Evolutionary conservation across 2,888 invertebrate species (phyloP), one percentile per base, ranked within the genome.

Genomic region (Tetramorium bicarinatum): DNA sequence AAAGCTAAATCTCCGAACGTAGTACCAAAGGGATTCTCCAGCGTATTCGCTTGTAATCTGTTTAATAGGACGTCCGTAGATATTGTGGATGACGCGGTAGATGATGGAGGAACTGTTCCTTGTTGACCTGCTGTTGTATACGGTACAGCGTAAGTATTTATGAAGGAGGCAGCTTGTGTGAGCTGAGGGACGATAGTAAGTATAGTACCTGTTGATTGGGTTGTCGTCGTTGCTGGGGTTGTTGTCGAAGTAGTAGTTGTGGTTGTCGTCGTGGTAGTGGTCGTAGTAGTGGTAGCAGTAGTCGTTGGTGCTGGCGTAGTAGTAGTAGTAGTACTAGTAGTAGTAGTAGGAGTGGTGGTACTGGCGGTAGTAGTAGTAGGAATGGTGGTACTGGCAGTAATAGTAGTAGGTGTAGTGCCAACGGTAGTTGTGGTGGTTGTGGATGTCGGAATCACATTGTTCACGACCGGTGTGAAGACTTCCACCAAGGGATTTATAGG

Each of bases 1-100:
- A 96, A 96, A 56, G 95, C 95, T 87, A 96, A 94, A 92, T 96
- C 96, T 86, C 96, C 96, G 83, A 92, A 94, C 8, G 94, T 93
- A 0, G 93, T 91, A 11, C 95, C 95, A 84, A 95, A 95, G 21
- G 93, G 86, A 38, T 93, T 93, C 47, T 92, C 92, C 49, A 90
- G 91, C 13, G 84, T 56, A 44, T 90, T 90, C 6, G 84, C 76
- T 11, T 87, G 87, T 54, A 86, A 62, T 59, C 54, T 41, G 76
- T 75, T 82, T 2, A 56, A 41, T 15, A 62, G 0, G 7, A 61
- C 47, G 8, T 25, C 29, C n/a, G 80, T 41, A 18, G 89, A 67
- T 18, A 79, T 86, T 74, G 80, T 81, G 29, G 29, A 34, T 74
- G 66, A 25, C 44, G 83, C 61, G 21, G 85, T 67, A 25, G 92